A percentile compares a stretch with the other conserved stretches of the same genome.
Conservation (phyloP, 64 coral and sea anemone genomes). For the Montipora foliosa region DNA sequence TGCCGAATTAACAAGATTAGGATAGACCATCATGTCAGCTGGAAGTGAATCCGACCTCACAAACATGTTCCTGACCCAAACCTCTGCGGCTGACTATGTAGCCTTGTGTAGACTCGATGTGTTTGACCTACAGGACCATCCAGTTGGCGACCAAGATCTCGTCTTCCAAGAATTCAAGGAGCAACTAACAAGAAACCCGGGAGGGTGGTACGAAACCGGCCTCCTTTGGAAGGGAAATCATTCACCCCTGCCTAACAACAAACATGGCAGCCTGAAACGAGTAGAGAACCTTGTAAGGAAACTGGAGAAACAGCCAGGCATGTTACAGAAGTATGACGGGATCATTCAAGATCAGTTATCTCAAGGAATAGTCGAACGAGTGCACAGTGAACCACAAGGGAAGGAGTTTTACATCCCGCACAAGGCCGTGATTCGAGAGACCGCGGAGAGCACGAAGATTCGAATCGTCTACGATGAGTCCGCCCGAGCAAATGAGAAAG, state of each 20-base stretch:
- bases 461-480: constrained; percentile 41
- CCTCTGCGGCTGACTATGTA: constrained; percentile 19
- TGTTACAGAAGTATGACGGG: constrained; percentile 18
- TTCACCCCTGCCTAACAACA: not conserved
- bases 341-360: constrained; percentile 40
- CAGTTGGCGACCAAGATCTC: constrained; percentile 1
- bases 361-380: constrained; percentile 3
- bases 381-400: not conserved
- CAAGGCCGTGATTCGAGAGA: constrained; percentile 17
- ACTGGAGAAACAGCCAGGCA: constrained; percentile 11
- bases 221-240: constrained; percentile 32
- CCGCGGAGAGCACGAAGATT: constrained; percentile 30
- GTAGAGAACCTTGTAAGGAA: constrained; percentile 24
- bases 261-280: not conserved
- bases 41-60: constrained; percentile 36
- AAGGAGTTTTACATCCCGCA: constrained; percentile 25
- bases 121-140: constrained; percentile 21
- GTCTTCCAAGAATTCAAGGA: constrained; percentile 50
- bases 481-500: not conserved
- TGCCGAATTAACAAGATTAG: constrained; percentile 52
- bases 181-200: constrained; percentile 31
- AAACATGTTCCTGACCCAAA: constrained; percentile 11
- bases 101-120: constrained; percentile 27
- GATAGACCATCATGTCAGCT: constrained; percentile 68
- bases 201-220: constrained; percentile 51